Conservation (phyloP, 2,113 vertebrate genomes). For the Coptodon rendalli region DNA sequence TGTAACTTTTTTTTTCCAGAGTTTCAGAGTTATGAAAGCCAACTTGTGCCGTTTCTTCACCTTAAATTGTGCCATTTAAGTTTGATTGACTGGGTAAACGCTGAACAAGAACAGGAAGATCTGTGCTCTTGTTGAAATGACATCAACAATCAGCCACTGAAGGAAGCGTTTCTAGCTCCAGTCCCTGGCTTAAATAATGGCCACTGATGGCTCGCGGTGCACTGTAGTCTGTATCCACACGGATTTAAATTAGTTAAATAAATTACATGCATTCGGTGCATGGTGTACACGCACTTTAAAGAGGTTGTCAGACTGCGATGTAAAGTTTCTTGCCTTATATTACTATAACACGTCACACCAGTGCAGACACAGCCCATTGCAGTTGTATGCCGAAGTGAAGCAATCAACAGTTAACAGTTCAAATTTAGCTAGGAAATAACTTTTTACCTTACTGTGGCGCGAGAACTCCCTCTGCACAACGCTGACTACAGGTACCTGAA, state of each 20-base stretch:
- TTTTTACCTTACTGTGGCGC: constrained; percentile 82
- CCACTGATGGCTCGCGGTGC: not conserved
- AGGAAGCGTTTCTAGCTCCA: not conserved
- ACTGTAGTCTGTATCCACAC: not conserved
- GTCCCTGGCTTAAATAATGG: not conserved
- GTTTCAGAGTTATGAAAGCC: not conserved
- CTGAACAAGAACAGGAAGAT: not conserved
- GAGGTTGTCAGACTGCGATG: not conserved
- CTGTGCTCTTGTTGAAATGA: not conserved
- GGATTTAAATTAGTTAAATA: not conserved
- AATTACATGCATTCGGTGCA: not conserved
- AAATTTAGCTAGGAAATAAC: not conserved
- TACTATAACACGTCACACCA: not conserved
- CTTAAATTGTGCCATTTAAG: not conserved
- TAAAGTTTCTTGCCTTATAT: not conserved
- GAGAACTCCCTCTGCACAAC: constrained; percentile 83
- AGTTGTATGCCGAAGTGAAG: not conserved
- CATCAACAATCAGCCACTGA: not conserved
- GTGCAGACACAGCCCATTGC: not conserved
- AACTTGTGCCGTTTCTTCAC: not conserved
- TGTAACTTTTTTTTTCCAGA: not conserved
- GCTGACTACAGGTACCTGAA: constrained; percentile 89
- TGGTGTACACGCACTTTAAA: not conserved
- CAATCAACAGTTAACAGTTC: constrained; percentile 13
- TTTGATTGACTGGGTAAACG: not conserved